Evolutionary conservation across 2,113 vertebrate genomes (phyloP), one percentile per base, ranked within the genome.

Genomic region (Syngnathus scovelli): DNA sequence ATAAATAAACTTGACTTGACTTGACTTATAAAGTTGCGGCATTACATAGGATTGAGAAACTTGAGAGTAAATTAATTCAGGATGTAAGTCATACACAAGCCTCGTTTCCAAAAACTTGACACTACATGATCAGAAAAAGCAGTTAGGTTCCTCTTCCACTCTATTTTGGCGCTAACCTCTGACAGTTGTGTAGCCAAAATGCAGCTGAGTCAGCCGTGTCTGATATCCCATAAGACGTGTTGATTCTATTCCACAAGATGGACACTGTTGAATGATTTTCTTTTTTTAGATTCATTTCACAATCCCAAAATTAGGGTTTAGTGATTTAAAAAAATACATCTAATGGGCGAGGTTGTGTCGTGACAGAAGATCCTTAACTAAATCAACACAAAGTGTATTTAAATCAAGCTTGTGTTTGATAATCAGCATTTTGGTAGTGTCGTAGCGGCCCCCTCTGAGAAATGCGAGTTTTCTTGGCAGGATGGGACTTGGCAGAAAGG

Each of bases 321-420:
- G 16, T 6, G 13, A 18, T 48, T 18, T 6, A 16, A 1, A 18
- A 18, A 48, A 6, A 18, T 18, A 6, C 0, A 33, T 33, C 3
- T 33, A 33, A 33, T 33, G 27, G 27, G 27, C 27, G 27, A 33
- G 27, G 27, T 72, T 64, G 23, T 27, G 64, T 39, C 5, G 18
- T 0, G 43, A 54, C 0, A 27, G 18, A 51, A 19, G 10, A 9
- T 33, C 38, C 54, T 51, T 6, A 18, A 51, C 46, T 52, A 27
- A 75, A 73, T 74, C 36, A 39, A 12, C 38, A 61, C 51, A 9
- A 76, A 69, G 68, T 52, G 33, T 23, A 16, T 41, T 38, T n/a
- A 12, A 55, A 18, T 12, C 21, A 4, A 18, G 2, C 48, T 68
- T 23, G n/a, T 49, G 58, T 6, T 60, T 64, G 38, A 21, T 19